Conservation (phyloP, 2,797 vertebrate species). For the Momotus momota region DNA sequence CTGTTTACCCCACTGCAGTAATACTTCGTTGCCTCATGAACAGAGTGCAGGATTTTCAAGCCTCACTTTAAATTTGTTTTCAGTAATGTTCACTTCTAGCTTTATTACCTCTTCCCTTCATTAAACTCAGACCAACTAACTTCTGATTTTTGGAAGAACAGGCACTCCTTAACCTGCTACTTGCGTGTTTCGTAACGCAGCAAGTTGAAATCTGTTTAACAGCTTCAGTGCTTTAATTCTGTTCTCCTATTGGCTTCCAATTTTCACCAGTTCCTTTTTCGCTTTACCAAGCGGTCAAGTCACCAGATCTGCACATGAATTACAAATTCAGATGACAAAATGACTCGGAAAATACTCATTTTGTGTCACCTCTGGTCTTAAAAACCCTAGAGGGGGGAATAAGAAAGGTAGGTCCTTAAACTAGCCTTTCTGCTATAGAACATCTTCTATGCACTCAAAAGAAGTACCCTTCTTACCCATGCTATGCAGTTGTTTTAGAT, state of each 20-base stretch:
- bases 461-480: neutral
- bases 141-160: neutral
- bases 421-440: neutral
- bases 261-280: conserved; percentile 19
- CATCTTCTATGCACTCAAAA: neutral
- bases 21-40: neutral
- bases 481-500: neutral
- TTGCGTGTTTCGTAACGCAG: neutral
- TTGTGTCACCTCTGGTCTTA: neutral
- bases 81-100: neutral
- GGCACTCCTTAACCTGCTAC: neutral
- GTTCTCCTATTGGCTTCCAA: neutral
- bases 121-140: neutral
- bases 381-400: neutral
- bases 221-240: neutral
- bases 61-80: neutral
- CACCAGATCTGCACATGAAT: neutral
- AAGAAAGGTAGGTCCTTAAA: neutral
- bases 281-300: neutral
- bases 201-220: neutral
- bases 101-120: neutral
- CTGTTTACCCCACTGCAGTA: neutral
- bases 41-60: neutral
- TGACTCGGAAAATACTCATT: neutral
- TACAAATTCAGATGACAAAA: neutral